Evolutionary conservation across 92 coral and sea anemone genomes (phyloP).

Genomic region (Palythoa caribaeorum): DNA sequence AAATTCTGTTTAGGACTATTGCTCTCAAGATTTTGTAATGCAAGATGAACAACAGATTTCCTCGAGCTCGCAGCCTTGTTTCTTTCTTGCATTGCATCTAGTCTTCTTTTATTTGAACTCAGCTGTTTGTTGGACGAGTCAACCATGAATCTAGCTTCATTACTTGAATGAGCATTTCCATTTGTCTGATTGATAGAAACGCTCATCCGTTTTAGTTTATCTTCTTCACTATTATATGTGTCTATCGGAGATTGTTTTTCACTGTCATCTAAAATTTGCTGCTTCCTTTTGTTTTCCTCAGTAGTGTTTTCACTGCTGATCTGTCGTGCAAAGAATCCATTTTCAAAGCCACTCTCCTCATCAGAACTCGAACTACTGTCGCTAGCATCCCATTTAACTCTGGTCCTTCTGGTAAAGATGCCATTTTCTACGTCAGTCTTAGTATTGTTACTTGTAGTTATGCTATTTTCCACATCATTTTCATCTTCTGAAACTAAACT

Average conservation of each 20-base stretch:
- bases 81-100: conserved; percentile 77
- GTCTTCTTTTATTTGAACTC: conserved; percentile 82
- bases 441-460: neutral
- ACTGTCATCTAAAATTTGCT: neutral
- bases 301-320: neutral
- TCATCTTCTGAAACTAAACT: neutral
- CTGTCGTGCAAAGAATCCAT: neutral
- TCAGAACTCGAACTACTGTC: neutral
- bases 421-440: neutral
- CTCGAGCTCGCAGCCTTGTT: conserved; percentile 54
- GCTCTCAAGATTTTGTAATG: conserved; percentile 77
- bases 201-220: neutral
- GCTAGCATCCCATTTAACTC: neutral
- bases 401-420: neutral
- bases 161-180: neutral
- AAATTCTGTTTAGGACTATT: conserved; percentile 15
- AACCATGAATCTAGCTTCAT: neutral
- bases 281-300: neutral
- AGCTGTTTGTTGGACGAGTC: conserved; percentile 53
- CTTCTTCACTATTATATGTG: neutral
- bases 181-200: neutral
- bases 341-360: neutral
- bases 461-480: neutral
- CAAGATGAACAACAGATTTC: conserved; percentile 73
- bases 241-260: neutral